Conservation (phyloP, 1,140 invertebrate genomes). For the Drosophila funebris region DNA sequence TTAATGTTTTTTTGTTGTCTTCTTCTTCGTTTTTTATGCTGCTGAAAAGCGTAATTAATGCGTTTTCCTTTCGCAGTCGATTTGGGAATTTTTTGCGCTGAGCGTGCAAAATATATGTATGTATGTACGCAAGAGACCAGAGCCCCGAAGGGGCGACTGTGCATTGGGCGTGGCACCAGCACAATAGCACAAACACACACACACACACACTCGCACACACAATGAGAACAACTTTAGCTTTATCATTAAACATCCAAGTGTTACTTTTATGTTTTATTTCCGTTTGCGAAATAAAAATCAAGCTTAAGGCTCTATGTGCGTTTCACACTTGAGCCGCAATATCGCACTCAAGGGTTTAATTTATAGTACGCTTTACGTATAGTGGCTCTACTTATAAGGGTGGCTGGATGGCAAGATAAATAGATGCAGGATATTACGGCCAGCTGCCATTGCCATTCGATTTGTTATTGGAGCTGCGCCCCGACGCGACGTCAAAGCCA, state of each 20-base stretch:
- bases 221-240: conserved; percentile 53
- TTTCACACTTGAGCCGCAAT: conserved; percentile 74
- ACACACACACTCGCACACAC: conserved; percentile 32
- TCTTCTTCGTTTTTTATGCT: conserved; percentile 34
- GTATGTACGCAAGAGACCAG: conserved; percentile 31
- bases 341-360: conserved; percentile 78
- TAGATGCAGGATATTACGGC: conserved; percentile 71
- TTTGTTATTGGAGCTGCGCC: conserved; percentile 62
- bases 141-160: conserved; percentile 33
- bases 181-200: conserved; percentile 50
- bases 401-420: conserved; percentile 64
- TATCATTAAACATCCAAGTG: conserved; percentile 80
- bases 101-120: conserved; percentile 71
- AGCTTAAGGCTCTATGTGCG: conserved; percentile 59
- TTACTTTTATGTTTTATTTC: conserved; percentile 81
- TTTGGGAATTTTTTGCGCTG: conserved; percentile 55
- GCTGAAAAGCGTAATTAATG: conserved; percentile 80
- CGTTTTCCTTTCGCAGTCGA: conserved; percentile 59
- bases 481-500: conserved; percentile 38
- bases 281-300: conserved; percentile 52
- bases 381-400: conserved; percentile 37
- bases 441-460: conserved; percentile 63
- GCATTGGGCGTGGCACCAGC: conserved; percentile 38
- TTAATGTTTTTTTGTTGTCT: conserved; percentile 30
- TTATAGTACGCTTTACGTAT: conserved; percentile 55